Evolutionary conservation across 2,888 invertebrate species (phyloP).

Genomic region (Osmoderma eremita): DNA sequence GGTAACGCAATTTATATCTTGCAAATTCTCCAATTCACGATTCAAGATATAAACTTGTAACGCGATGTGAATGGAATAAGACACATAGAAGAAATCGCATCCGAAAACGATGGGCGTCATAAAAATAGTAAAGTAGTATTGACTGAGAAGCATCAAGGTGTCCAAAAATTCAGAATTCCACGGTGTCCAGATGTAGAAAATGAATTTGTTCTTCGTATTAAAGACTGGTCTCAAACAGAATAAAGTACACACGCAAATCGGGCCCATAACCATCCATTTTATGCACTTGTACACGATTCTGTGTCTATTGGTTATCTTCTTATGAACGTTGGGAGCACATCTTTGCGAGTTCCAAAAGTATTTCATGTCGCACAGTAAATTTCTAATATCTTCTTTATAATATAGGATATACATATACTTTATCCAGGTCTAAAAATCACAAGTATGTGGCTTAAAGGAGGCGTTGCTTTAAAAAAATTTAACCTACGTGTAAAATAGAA

Average conservation of each 20-base stretch:
- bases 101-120: conserved; percentile 7
- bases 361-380: not conserved
- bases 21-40: conserved; percentile 6
- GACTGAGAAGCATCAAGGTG: not conserved
- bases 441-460: too few species aligned
- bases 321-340: not conserved
- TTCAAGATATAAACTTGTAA: conserved; percentile 8
- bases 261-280: not conserved
- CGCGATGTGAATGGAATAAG: not conserved
- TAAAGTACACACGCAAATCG: conserved; percentile 3
- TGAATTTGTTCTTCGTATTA: not conserved
- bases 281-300: not conserved
- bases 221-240: conserved; percentile 5
- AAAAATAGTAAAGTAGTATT: not conserved
- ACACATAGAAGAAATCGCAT: conserved; percentile 13
- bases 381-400: conserved; percentile 8
- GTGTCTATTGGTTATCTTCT: not conserved
- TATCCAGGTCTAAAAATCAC: conserved; percentile 1
- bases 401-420: conserved; percentile 10
- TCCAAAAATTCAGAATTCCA: not conserved
- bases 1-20: not conserved
- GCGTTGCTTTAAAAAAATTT: not conserved
- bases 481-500: not conserved
- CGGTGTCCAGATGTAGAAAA: conserved; percentile 4
- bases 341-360: not conserved